phyloP scores from a whole-genome alignment of 2,797 vertebrate species.

The Poliocrania exsul region DNA sequence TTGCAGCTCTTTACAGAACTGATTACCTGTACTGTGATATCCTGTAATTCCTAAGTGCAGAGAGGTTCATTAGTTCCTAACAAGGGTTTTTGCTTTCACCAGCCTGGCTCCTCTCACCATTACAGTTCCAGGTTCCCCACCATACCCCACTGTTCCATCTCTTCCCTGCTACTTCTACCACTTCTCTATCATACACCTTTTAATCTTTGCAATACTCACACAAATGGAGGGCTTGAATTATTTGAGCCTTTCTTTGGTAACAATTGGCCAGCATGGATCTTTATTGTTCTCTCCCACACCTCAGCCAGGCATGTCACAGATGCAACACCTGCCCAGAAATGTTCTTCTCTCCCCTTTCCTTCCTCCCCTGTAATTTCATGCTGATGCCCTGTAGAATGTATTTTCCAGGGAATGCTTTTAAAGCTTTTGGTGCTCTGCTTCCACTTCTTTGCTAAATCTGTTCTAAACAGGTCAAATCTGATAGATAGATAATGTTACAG shows the following conservation, averaged over 20 bases:
- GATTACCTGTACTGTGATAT: neutral
- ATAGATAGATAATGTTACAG: constrained; percentile 35
- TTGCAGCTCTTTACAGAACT: neutral
- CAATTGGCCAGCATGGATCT: neutral
- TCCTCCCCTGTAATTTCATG: constrained; percentile 54
- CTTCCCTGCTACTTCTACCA: neutral
- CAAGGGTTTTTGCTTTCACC: neutral
- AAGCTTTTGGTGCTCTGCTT: constrained; percentile 24
- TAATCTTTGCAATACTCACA: neutral
- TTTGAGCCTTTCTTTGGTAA: neutral
- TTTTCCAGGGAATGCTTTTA: constrained; percentile 36
- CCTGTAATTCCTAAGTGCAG: neutral
- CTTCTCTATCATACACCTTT: neutral
- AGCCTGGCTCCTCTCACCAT: neutral
- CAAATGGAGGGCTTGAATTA: neutral
- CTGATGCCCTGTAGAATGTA: neutral
- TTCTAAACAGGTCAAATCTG: constrained; percentile 53
- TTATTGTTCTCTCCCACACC: neutral
- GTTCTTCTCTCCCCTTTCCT: neutral
- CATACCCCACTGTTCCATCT: neutral
- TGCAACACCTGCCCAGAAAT: neutral
- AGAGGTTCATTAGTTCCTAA: neutral
- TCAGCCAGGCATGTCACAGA: neutral
- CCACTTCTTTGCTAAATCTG: constrained; percentile 36
- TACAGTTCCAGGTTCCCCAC: neutral